phyloP scores from a whole-genome alignment of 2,888 invertebrate genomes.

The Macrosiphum euphorbiae region DNA sequence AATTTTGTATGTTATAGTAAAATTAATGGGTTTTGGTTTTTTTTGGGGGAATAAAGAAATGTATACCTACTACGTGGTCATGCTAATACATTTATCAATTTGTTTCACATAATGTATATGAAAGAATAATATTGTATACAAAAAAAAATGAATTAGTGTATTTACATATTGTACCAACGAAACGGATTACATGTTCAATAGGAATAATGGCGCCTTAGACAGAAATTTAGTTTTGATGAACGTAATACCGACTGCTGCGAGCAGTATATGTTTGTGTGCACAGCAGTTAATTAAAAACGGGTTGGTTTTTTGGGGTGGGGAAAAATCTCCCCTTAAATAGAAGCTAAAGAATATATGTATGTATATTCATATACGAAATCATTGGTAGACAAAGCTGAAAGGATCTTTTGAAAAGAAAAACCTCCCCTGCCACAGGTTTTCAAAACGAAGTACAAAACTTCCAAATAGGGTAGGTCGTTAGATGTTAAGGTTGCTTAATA shows the following conservation, averaged over 20 bases:
- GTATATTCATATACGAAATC: neutral
- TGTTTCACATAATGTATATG: neutral
- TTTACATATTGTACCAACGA: neutral
- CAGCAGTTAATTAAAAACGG: conserved; percentile 61
- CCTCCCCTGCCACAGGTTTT: neutral
- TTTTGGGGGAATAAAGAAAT: neutral
- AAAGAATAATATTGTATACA: neutral
- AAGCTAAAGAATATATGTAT: conserved; percentile 25
- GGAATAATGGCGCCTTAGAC: conserved; percentile 54
- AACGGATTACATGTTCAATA: conserved; percentile 44
- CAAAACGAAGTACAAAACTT: conserved; percentile 56
- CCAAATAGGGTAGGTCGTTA: conserved; percentile 58
- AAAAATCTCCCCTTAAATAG: conserved; percentile 53
- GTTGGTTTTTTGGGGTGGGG: conserved; percentile 39
- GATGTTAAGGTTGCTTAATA: conserved; percentile 57
- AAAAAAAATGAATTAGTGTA: neutral
- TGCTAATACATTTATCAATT: neutral
- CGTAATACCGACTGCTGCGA: neutral
- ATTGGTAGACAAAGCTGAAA: conserved; percentile 41
- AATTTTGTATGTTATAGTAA: neutral
- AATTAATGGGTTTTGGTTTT: neutral
- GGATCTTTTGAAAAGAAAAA: conserved; percentile 59
- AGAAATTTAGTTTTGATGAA: conserved; percentile 43
- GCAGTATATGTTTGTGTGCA: neutral
- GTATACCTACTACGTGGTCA: neutral